A percentile compares a stretch with the other conserved stretches of the same genome.
Evolutionary conservation across 2,113 vertebrate genomes (phyloP).

Genomic region (Neodon shergylaensis): DNA sequence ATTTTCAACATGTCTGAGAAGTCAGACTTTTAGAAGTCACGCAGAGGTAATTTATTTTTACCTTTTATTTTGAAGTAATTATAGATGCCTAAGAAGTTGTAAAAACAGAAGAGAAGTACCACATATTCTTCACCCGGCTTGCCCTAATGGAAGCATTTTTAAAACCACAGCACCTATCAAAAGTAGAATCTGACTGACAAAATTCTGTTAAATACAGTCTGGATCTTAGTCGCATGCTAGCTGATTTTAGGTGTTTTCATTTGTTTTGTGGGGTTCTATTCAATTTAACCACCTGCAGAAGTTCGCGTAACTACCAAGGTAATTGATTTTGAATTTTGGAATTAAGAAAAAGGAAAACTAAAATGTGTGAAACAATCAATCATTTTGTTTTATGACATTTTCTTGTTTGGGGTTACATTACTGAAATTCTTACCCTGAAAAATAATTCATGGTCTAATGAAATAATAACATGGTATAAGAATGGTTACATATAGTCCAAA

Average conservation of each 20-base stretch:
- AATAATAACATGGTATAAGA: not conserved
- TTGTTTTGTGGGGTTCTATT: not conserved
- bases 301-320: not conserved
- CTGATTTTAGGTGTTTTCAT: not conserved
- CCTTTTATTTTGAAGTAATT: slow-evolving; percentile 55
- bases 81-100: slow-evolving; percentile 39
- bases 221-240: not conserved
- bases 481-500: not conserved
- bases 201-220: not conserved
- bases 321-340: slow-evolving; percentile 15
- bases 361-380: slow-evolving; percentile 10
- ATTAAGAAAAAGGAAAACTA: slow-evolving; percentile 15
- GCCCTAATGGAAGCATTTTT: not conserved
- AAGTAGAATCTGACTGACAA: not conserved
- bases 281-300: slow-evolving; percentile 3
- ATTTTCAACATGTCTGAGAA: slow-evolving; percentile 56
- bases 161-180: not conserved
- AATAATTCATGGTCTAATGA: slow-evolving; percentile 39
- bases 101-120: slow-evolving; percentile 14
- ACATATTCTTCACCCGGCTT: not conserved
- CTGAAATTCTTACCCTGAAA: slow-evolving; percentile 33
- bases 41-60: not conserved
- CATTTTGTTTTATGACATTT: not conserved
- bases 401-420: slow-evolving; percentile 6
- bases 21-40: slow-evolving; percentile 56